Base-by-base conservation (phyloP, 2,888 invertebrate genomes). In the Phytoseiulus persimilis region DNA sequence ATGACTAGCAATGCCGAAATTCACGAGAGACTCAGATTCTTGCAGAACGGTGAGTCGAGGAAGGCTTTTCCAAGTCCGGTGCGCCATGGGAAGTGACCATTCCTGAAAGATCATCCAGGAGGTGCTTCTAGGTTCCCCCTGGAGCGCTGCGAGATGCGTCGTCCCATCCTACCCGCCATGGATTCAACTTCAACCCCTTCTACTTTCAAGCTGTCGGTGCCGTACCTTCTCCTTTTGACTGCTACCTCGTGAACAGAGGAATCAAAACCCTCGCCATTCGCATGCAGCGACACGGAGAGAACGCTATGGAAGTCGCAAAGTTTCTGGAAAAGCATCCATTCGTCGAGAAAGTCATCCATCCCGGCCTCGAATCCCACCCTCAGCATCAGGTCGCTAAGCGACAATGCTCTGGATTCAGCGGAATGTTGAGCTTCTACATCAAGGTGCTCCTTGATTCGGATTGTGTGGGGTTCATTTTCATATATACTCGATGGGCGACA, bases 151-250 rank as follows among this genome's bases (percentile, higher is more conserved):
- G 23, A 18, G 11, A 14, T 2, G 18, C 2, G 18, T 65, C 18
- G 18, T 14, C 28, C 28, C 65, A 65, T 23, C 14, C 5, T 14
- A 65, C 65, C 23, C 2, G 23, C 5, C 23, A 65, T 23, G 65
- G 18, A 65, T 28, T 65, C 5, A 65, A 90, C 90, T 89, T 31
- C 90, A 89, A 90, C 28, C 45, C 90, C 6, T 32, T 23, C 18
- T 45, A 31, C 31, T n/a, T n/a, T n/a, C n/a, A n/a, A 65, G 96
- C 97, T 5, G 94, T 96, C 94, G 99, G 99, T 90, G 95, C 96
- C 83, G 95, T 99, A 28, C 98, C 99, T 0, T 96, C 98, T 0
- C 98, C 99, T 0, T 97, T 98, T 92, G 99, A 99, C 93, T 98
- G 99, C 93, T 96, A 95, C 92, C 94, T 97, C 92, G 97, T 98